Evolutionary conservation across 2,888 invertebrate species (phyloP), one percentile per base, ranked within the genome.

Genomic region (Linyphia triangularis): DNA sequence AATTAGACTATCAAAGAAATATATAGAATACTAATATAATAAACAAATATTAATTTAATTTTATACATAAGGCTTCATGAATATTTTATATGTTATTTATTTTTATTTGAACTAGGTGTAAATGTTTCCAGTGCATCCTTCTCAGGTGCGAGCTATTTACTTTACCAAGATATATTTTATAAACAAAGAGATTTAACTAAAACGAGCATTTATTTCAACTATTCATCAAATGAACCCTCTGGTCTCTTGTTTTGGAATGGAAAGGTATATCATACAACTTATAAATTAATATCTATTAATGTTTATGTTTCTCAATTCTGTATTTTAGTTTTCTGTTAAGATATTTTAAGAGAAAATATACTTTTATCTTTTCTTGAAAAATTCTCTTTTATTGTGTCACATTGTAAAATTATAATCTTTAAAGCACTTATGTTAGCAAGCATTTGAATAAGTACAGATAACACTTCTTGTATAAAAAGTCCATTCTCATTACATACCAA

Each of bases 221-320:
- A 72, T 40, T 67, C 67, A 13, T 82, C 86, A 30, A 79, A 73
- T 51, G 69, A 89, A 57, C 37, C 67, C 13, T 79, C 84, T 26
- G 89, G 89, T 22, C 59, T 89, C 5, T 59, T 89, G 7, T 40
- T 89, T 67, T 89, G 89, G 89, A 89, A 79, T 88, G 89, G 89
- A 61, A 88, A 89, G 73, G 89, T 89, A 82, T 30, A 22, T 2
- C 16, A n/a, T 51, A 3, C 16, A 51, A 6, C n/a, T n/a, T n/a
- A n/a, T n/a, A n/a, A n/a, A n/a, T n/a, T n/a, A n/a, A n/a, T n/a
- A n/a, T n/a, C n/a, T n/a, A n/a, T n/a, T n/a, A n/a, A n/a, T n/a
- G n/a, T n/a, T n/a, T n/a, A n/a, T n/a, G n/a, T n/a, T n/a, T n/a
- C n/a, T n/a, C n/a, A n/a, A n/a, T n/a, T n/a, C n/a, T n/a, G n/a